Evolutionary conservation across 2,888 invertebrate species (phyloP).

Genomic region (Leptinotarsa rubiginosa): DNA sequence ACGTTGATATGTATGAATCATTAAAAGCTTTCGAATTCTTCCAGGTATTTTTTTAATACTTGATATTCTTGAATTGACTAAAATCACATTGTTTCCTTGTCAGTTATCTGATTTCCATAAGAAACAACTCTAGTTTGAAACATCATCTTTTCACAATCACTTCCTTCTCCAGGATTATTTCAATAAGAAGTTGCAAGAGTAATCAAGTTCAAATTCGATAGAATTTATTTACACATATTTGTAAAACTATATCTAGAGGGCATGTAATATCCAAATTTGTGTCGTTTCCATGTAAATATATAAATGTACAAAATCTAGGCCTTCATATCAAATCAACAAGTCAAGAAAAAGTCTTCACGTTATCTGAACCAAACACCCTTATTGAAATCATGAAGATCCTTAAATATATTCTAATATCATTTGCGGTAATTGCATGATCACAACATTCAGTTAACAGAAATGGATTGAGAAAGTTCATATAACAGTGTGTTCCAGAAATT

Average conservation of each 20-base stretch:
- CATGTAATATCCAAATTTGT: constrained; percentile 40
- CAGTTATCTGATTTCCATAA: too few relatives aligned
- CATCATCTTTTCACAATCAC: too few relatives aligned
- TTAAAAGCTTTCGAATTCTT: too few relatives aligned
- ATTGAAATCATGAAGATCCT: constrained; percentile 3
- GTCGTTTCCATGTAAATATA: constrained; percentile 47
- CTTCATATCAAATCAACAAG: constrained; percentile 39
- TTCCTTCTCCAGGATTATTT: background rate
- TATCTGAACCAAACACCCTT: background rate
- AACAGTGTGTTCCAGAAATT: background rate
- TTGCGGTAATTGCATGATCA: background rate
- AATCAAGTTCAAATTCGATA: constrained; percentile 8
- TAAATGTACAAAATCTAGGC: constrained; percentile 54
- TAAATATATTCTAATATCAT: constrained; percentile 9
- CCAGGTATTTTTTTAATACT: too few relatives aligned
- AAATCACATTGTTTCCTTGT: too few relatives aligned
- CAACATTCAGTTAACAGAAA: background rate
- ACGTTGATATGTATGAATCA: too few relatives aligned
- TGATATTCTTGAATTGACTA: too few relatives aligned
- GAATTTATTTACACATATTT: constrained; percentile 49
- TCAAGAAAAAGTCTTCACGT: background rate
- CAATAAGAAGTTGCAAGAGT: background rate
- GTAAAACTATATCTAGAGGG: constrained; percentile 43
- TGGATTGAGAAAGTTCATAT: background rate
- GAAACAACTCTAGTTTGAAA: too few relatives aligned